Percentiles rank a stretch among this genome's conserved stretches.
Conservation (phyloP, 2,888 invertebrate genomes). For the Tenthredo livida region DNA sequence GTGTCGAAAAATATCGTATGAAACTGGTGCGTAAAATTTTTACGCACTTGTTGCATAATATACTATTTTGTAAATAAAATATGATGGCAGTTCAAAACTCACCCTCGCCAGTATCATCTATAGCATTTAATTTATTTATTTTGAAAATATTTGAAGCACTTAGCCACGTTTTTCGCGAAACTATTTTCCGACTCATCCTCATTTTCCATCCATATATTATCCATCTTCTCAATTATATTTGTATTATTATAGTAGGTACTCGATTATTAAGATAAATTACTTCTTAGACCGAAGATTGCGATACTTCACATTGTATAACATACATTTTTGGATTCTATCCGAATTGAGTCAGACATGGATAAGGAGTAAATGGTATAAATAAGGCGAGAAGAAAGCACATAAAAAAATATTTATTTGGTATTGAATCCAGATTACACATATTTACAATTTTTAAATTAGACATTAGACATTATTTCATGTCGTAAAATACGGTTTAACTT, state of each 20-base stretch:
- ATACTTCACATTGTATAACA: background rate
- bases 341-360: background rate
- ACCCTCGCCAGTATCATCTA: background rate
- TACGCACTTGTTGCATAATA: too few species aligned
- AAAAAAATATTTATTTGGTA: constrained; percentile 41
- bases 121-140: background rate
- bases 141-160: background rate
- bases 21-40: too few species aligned
- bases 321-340: background rate
- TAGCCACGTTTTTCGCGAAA: background rate
- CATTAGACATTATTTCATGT: background rate
- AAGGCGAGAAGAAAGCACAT: background rate
- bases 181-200: background rate
- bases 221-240: background rate
- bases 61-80: background rate
- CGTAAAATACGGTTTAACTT: too few species aligned
- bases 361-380: background rate
- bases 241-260: background rate
- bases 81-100: background rate
- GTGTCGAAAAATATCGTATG: too few species aligned
- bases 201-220: background rate
- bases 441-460: background rate
- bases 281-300: background rate
- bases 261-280: background rate
- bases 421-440: constrained; percentile 1